A percentile compares a stretch with the other conserved stretches of the same genome.
Evolutionary conservation across 2,113 vertebrate species (phyloP).

Genomic region (Dipodomys ordii): DNA sequence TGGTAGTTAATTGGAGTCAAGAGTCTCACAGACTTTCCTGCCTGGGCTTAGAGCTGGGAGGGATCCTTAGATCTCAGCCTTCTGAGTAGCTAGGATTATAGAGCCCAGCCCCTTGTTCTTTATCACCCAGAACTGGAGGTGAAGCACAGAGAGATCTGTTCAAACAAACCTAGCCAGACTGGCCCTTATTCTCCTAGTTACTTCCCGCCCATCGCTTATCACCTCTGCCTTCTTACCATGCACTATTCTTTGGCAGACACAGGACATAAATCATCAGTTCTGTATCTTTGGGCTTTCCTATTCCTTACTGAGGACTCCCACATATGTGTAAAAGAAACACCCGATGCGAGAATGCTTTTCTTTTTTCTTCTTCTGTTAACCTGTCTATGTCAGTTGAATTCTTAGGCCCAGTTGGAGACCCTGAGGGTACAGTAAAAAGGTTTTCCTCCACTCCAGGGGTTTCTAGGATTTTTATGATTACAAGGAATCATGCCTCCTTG

Average conservation of each 20-base stretch:
- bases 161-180: neutral
- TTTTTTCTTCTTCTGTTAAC: neutral
- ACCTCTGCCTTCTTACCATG: neutral
- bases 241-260: neutral
- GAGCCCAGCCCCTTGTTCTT: neutral
- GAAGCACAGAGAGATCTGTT: neutral
- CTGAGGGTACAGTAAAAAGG: neutral
- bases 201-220: neutral
- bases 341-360: neutral
- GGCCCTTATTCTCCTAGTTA: neutral
- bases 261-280: neutral
- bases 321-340: neutral
- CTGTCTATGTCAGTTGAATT: neutral
- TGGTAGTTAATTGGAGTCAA: too few species aligned
- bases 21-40: too few species aligned
- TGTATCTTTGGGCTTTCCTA: neutral
- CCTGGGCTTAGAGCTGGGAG: too few species aligned
- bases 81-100: too few species aligned
- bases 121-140: neutral
- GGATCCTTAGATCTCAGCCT: too few species aligned
- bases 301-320: conserved; percentile 1
- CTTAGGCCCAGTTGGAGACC: neutral
- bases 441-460: neutral
- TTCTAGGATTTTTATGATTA: neutral
- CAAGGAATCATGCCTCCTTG: neutral